phyloP scores from a whole-genome alignment of 2,113 vertebrate species.

The Epinephelus lanceolatus region DNA sequence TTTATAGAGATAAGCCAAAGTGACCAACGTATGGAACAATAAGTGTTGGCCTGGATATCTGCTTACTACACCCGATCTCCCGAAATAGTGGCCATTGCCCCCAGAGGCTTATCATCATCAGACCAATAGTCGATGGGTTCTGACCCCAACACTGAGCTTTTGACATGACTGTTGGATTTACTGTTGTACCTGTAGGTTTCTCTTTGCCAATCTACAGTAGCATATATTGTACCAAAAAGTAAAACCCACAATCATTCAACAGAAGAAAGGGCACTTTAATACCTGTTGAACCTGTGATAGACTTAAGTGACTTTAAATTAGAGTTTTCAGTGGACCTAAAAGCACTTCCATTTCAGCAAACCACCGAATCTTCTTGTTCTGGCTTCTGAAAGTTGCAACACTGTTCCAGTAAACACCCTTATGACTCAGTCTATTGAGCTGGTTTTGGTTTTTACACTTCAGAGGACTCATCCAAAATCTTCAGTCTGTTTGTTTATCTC shows the following conservation, averaged over 20 bases:
- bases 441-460: background rate
- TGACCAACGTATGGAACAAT: no score
- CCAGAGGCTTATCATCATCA: no score
- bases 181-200: background rate
- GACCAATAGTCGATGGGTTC: no score
- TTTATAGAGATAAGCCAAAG: no score
- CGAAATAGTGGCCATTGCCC: no score
- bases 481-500: conserved; percentile 11
- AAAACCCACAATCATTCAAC: background rate
- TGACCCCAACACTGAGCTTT: background rate
- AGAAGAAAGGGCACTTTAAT: background rate
- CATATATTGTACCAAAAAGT: background rate
- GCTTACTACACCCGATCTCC: no score
- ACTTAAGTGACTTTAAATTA: background rate
- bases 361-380: background rate
- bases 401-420: conserved; percentile 9
- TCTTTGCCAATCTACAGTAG: background rate
- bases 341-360: background rate
- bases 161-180: background rate
- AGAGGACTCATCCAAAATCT: conserved; percentile 6
- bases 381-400: background rate
- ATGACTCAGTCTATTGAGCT: conserved; percentile 14
- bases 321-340: background rate
- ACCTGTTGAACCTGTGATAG: background rate
- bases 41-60: no score